phyloP scores from a whole-genome alignment of 2,888 invertebrate genomes.

The Chrysolina americana region DNA sequence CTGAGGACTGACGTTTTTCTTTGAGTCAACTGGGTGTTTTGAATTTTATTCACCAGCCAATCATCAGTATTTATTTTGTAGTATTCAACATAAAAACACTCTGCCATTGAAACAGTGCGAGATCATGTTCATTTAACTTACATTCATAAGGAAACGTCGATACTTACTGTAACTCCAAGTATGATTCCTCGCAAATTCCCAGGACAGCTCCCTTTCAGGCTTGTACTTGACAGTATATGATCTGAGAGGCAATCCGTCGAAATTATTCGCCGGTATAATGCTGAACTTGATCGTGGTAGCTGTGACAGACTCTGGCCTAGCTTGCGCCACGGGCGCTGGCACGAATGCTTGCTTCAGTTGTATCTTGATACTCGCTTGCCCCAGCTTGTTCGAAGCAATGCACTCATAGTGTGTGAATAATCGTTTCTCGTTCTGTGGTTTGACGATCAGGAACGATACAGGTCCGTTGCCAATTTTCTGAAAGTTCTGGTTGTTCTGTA shows the following conservation, averaged over 20 bases:
- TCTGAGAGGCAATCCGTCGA: slow-evolving; percentile 82
- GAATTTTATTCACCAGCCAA: too few species aligned
- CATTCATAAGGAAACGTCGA: not conserved
- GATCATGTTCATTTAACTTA: not conserved
- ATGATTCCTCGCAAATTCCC: slow-evolving; percentile 79
- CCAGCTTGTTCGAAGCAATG: slow-evolving; percentile 84
- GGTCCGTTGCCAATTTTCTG: slow-evolving; percentile 73
- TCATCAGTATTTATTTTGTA: too few species aligned
- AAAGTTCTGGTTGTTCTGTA: slow-evolving; percentile 54
- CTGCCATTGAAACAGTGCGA: too few species aligned
- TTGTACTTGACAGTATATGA: slow-evolving; percentile 85
- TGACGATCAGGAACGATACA: slow-evolving; percentile 79
- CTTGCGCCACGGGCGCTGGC: slow-evolving; percentile 79
- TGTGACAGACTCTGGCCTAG: slow-evolving; percentile 79
- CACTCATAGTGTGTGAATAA: slow-evolving; percentile 87
- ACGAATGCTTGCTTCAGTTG: slow-evolving; percentile 59
- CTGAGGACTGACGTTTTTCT: too few species aligned
- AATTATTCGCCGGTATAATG: slow-evolving; percentile 81
- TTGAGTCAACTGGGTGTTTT: too few species aligned
- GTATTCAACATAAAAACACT: too few species aligned
- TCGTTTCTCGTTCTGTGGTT: slow-evolving; percentile 75
- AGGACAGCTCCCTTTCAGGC: slow-evolving; percentile 77
- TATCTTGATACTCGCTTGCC: slow-evolving; percentile 76
- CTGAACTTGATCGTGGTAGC: slow-evolving; percentile 89
- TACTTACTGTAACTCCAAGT: slow-evolving; percentile 81